Evolutionary conservation across 1,140 invertebrate species (phyloP).

Genomic region (Trinorchestia longiramus): DNA sequence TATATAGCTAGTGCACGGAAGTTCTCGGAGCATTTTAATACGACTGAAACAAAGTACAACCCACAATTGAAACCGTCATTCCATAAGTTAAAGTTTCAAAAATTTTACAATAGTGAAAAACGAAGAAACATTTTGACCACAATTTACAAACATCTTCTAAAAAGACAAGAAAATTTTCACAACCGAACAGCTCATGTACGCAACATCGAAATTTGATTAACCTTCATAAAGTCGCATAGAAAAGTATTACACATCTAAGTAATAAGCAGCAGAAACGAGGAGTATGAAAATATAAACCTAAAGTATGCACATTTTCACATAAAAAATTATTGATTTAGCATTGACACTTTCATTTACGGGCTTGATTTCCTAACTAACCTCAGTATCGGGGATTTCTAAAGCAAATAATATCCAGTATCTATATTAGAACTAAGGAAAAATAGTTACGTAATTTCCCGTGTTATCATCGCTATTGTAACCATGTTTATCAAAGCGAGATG

Average conservation of each 20-base stretch:
- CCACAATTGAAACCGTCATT: background rate
- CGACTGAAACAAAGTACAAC: background rate
- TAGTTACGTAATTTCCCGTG: background rate
- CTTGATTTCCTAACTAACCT: background rate
- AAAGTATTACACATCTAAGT: background rate
- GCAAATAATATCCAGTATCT: background rate
- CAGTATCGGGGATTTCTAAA: background rate
- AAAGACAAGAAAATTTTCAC: background rate
- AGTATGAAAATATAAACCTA: background rate
- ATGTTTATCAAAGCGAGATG: background rate
- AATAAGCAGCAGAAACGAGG: background rate
- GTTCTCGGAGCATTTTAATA: background rate
- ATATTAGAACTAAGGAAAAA: background rate
- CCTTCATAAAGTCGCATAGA: background rate
- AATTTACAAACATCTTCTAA: background rate
- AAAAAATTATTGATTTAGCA: background rate
- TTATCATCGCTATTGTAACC: background rate
- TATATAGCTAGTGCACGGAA: background rate
- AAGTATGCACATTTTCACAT: background rate
- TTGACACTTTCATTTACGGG: background rate
- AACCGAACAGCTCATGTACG: background rate
- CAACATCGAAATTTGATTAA: background rate
- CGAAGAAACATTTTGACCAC: background rate
- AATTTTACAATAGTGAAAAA: background rate
- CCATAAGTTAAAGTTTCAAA: background rate